Base-by-base conservation (phyloP, 2,113 vertebrate species). In the Amazona guildingii region DNA sequence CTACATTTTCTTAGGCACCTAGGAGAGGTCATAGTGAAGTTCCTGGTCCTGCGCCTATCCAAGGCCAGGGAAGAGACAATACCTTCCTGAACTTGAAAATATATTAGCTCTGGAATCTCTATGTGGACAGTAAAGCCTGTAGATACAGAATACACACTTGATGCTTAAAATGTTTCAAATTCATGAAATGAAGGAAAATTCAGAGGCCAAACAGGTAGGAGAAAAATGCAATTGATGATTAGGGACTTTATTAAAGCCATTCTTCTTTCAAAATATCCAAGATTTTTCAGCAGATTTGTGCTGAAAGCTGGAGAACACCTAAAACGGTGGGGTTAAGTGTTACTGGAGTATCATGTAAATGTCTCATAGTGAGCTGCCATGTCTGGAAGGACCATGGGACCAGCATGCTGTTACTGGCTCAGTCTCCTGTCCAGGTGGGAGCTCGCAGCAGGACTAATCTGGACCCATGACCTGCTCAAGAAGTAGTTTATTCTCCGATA, bases 401-500 rank as follows among this genome's bases (percentile, higher is more conserved):
- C 20, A 1, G 46, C 2, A 3, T 13, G 3, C 15, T 24, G 25
- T 14, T 17, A 17, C 7, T 4, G 37, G 6, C 39, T 20, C 27
- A 3, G 25, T 2, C 39, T 44, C 21, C 59, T 28, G 9, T 29
- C 41, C 14, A 17, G 10, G 9, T 10, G 2, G 11, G 13, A 28
- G 12, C 48, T 63, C 3, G 1, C 10, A 17, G 49, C 27, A 17
- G 23, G 23, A 8, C 28, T 39, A 75, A 11, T 28, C 41, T 23
- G 62, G 29, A 57, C 43, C 18, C 5, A 1, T 4, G 27, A n/a
- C 27, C 13, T 1, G 0, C 37, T 48, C 25, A 11, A 15, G 49
- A n/a, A 29, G 10, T 27, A 33, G 48, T 4, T 35, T 29, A 18
- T n/a, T 29, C 12, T 9, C 24, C 1, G 1, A 11, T 16, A 19